Conservation (phyloP, 2,888 invertebrate species). For the Reticulitermes lucifugus region DNA sequence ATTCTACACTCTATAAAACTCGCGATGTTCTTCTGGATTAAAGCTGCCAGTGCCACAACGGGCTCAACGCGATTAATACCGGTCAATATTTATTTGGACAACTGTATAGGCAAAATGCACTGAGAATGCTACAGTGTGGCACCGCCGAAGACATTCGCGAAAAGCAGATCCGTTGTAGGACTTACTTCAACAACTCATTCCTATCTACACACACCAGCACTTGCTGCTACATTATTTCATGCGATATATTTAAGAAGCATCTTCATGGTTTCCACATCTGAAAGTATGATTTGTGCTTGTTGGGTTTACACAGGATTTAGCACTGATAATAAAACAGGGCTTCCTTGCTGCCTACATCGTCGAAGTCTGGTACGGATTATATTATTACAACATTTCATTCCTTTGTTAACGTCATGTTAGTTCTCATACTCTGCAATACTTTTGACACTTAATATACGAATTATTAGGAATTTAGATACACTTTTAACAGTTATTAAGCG, state of each 20-base stretch:
- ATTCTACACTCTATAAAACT: no score
- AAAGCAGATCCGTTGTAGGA: constrained; percentile 4
- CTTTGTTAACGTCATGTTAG: not conserved
- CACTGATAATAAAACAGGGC: not conserved
- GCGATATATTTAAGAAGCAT: constrained; percentile 34
- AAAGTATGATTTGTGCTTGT: constrained; percentile 39
- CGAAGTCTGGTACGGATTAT: not conserved
- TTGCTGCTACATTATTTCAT: constrained; percentile 14
- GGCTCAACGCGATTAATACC: not conserved
- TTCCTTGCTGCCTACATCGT: not conserved
- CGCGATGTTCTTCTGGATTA: no score
- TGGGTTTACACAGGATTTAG: constrained; percentile 32
- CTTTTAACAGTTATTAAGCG: no score
- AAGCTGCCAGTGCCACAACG: no score
- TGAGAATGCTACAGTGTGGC: not conserved
- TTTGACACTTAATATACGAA: not conserved
- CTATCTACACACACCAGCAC: constrained; percentile 17
- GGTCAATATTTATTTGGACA: constrained; percentile 10
- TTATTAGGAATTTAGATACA: no score
- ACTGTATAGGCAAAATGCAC: not conserved
- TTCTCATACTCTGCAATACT: not conserved
- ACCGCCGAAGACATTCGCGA: not conserved
- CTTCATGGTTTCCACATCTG: constrained; percentile 29
- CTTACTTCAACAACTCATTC: constrained; percentile 11
- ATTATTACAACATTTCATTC: not conserved